Percentiles rank a stretch among this genome's conserved stretches.
Evolutionary conservation across 2,797 vertebrate species (phyloP).

Genomic region (Dromococcyx pavoninus): DNA sequence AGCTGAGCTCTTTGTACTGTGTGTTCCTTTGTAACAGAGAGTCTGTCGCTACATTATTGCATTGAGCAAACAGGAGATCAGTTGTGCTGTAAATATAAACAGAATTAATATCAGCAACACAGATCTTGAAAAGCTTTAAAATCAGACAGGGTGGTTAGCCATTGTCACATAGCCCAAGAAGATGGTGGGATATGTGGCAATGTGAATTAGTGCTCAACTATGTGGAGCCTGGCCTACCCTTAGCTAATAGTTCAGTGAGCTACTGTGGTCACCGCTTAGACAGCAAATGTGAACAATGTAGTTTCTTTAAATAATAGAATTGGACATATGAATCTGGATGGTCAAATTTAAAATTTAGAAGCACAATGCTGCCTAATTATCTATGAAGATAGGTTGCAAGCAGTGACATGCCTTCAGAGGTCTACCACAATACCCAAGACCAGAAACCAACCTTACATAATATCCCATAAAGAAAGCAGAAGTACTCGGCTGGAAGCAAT

Average conservation of each 20-base stretch:
- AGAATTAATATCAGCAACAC: not conserved
- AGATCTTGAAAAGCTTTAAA: not conserved
- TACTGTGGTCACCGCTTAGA: not conserved
- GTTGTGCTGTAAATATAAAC: constrained; percentile 23
- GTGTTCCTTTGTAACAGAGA: not conserved
- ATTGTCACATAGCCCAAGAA: not conserved
- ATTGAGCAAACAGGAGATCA: not conserved
- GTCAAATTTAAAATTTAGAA: not conserved
- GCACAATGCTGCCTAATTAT: not conserved
- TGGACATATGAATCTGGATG: not conserved
- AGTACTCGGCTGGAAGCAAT: not conserved
- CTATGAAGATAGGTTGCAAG: not conserved
- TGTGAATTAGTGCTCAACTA: not conserved
- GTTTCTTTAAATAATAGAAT: not conserved
- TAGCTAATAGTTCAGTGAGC: not conserved
- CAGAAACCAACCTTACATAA: not conserved
- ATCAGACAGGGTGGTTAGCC: not conserved
- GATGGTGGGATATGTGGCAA: not conserved
- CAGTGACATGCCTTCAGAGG: not conserved
- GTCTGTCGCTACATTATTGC: not conserved
- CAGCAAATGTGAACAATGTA: not conserved
- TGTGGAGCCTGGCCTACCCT: not conserved
- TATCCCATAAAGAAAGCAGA: not conserved
- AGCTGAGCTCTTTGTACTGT: constrained; percentile 22
- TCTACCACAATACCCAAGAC: not conserved